phyloP scores from a whole-genome alignment of 2,888 invertebrate genomes.

The Synanthedon vespiformis region DNA sequence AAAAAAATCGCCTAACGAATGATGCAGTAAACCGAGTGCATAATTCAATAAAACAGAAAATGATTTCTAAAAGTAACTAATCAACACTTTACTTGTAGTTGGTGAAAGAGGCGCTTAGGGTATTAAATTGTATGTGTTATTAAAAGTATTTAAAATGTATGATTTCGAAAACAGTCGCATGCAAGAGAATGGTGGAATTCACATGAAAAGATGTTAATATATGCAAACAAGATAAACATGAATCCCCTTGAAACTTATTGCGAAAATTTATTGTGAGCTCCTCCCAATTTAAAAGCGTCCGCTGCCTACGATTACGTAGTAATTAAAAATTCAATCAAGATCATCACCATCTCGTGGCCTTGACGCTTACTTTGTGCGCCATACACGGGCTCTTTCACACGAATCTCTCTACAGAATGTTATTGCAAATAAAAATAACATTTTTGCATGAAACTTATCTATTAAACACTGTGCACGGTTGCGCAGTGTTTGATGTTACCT shows the following conservation, averaged over 20 bases:
- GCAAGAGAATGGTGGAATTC: not conserved
- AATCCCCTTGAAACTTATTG: conserved; percentile 8
- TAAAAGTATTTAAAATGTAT: too few species aligned
- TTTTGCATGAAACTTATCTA: conserved; percentile 26
- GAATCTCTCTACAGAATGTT: conserved; percentile 10
- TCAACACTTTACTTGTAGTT: too few species aligned
- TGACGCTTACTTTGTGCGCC: conserved; percentile 18
- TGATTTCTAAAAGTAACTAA: too few species aligned
- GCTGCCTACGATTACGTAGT: conserved; percentile 20
- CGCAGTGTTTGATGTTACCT: conserved; percentile 22
- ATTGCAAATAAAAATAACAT: conserved; percentile 19
- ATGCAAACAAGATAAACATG: not conserved
- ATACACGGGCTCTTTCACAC: not conserved
- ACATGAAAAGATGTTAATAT: not conserved
- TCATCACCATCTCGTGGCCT: conserved; percentile 31
- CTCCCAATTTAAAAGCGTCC: conserved; percentile 5
- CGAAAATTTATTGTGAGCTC: not conserved
- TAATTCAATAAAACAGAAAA: too few species aligned
- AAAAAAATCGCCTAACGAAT: too few species aligned
- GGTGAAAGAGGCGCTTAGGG: too few species aligned
- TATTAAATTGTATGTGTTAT: too few species aligned
- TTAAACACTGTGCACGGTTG: conserved; percentile 26
- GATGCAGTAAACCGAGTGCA: too few species aligned
- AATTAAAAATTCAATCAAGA: conserved; percentile 30
- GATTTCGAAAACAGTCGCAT: too few species aligned